A percentile compares a stretch with the other conserved stretches of the same genome.
Conservation (phyloP, 2,888 invertebrate genomes). For the Aleiodes testaceus region DNA sequence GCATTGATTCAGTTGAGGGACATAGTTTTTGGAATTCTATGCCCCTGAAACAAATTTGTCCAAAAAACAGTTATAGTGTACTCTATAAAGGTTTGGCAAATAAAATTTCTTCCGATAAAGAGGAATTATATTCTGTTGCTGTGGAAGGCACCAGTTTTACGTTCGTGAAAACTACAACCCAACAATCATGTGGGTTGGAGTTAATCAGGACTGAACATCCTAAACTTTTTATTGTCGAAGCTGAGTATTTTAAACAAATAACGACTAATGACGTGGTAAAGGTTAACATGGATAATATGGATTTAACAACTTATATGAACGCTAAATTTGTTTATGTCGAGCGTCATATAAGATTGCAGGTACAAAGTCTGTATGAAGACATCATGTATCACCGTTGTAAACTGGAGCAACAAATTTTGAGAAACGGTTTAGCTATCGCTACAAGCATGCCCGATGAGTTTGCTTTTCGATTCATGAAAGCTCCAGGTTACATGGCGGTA, state of each 20-base stretch:
- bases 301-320: constrained; percentile 55
- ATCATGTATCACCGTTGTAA: constrained; percentile 52
- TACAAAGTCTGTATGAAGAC: constrained; percentile 51
- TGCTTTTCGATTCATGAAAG: constrained; percentile 52
- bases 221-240: constrained; percentile 46
- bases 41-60: constrained; percentile 32
- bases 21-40: constrained; percentile 27
- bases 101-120: not conserved
- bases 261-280: not conserved
- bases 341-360: constrained; percentile 45
- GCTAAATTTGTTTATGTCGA: constrained; percentile 58
- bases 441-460: constrained; percentile 54
- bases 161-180: not conserved
- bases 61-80: constrained; percentile 36
- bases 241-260: not conserved
- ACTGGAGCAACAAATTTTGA: constrained; percentile 52
- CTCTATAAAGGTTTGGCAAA: constrained; percentile 40
- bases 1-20: constrained; percentile 19
- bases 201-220: constrained; percentile 51
- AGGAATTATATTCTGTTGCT: constrained; percentile 42
- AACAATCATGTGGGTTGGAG: constrained; percentile 39
- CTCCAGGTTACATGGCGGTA: constrained; percentile 54
- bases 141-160: constrained; percentile 47
- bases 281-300: not conserved
- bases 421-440: constrained; percentile 53